phyloP scores from a whole-genome alignment of 1,140 invertebrate species.

The Drosophila subpulchrella region DNA sequence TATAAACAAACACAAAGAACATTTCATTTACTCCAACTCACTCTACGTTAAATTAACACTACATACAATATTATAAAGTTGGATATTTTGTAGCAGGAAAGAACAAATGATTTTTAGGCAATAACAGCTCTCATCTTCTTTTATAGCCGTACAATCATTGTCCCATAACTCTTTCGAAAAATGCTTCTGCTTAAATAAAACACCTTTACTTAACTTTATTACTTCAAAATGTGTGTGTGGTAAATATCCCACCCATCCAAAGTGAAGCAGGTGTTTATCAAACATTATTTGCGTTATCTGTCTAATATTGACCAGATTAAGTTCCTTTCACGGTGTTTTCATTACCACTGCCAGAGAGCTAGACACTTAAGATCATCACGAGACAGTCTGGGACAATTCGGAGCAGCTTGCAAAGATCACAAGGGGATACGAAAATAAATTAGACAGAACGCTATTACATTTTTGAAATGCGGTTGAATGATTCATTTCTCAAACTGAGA shows the following conservation, averaged over 20 bases:
- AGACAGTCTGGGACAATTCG: not conserved
- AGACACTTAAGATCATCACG: slow-evolving; percentile 4
- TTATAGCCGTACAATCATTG: too few relatives aligned
- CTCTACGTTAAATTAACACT: too few relatives aligned
- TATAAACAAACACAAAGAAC: too few relatives aligned
- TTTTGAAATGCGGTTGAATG: slow-evolving; percentile 11
- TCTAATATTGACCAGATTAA: slow-evolving; percentile 18
- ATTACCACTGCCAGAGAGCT: not conserved
- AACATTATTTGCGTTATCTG: slow-evolving; percentile 14
- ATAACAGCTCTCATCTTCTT: too few relatives aligned
- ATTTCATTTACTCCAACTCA: too few relatives aligned
- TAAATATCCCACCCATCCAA: not conserved
- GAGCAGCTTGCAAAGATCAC: slow-evolving; percentile 1
- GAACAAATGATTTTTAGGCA: too few relatives aligned
- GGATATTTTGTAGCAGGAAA: too few relatives aligned
- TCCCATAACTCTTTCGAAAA: too few relatives aligned
- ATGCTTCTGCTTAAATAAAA: too few relatives aligned
- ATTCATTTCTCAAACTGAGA: slow-evolving; percentile 15
- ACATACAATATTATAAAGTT: too few relatives aligned
- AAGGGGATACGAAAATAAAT: slow-evolving; percentile 6
- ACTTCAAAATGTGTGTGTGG: not conserved
- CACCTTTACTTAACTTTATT: too few relatives aligned
- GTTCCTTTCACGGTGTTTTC: slow-evolving; percentile 6
- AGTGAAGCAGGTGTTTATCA: slow-evolving; percentile 25
- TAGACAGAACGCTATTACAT: slow-evolving; percentile 5